phyloP scores from a whole-genome alignment of 64 coral and sea anemone species.

The Montipora cactus region DNA sequence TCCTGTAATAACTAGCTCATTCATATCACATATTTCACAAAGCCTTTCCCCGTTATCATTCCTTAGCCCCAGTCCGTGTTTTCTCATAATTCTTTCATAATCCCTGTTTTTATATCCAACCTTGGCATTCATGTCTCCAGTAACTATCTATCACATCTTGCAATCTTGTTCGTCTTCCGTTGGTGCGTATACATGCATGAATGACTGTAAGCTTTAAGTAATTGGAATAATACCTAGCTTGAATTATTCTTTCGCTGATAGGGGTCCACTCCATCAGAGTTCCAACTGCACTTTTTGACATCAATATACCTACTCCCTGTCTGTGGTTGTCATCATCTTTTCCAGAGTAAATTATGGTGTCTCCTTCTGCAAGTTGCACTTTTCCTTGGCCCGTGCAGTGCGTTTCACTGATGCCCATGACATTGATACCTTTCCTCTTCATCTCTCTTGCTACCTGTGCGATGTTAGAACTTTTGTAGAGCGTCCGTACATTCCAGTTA shows the following conservation, averaged over 20 bases:
- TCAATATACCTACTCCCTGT: too few relatives aligned
- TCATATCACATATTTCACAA: conserved; percentile 39
- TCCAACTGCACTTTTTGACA: background rate
- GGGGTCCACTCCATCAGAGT: conserved; percentile 44
- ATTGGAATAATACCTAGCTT: too few relatives aligned
- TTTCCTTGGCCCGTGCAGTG: background rate
- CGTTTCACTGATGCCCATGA: conserved; percentile 26
- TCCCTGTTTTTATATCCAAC: background rate
- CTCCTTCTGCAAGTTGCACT: background rate
- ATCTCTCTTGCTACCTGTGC: conserved; percentile 40
- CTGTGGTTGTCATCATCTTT: conserved; percentile 32
- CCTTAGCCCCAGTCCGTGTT: conserved; percentile 27
- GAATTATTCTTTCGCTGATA: conserved; percentile 29
- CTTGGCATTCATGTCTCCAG: conserved; percentile 40
- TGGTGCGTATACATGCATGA: background rate
- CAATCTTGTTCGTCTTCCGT: background rate
- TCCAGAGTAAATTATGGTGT: conserved; percentile 34
- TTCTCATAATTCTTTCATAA: conserved; percentile 27
- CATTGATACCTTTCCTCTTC: background rate
- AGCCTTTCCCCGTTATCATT: conserved; percentile 56
- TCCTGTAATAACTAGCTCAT: conserved; percentile 53
- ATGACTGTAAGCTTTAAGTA: background rate
- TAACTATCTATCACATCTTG: conserved; percentile 45
- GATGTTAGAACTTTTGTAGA: background rate
- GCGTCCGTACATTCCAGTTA: conserved; percentile 50